Conservation (phyloP, 2,113 vertebrate genomes). For the Osmerus eperlanus region DNA sequence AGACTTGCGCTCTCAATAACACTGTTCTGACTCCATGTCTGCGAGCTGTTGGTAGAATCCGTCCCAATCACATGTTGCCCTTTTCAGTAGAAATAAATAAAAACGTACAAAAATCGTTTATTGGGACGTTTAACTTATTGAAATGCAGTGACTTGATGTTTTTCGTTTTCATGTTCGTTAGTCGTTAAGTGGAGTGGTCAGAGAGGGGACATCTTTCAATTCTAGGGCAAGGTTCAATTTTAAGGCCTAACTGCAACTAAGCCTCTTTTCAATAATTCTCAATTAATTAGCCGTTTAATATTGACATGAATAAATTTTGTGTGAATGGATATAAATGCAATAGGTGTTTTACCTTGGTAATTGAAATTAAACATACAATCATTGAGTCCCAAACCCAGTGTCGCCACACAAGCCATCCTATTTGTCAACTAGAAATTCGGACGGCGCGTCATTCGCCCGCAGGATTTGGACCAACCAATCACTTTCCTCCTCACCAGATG, state of each 20-base stretch:
- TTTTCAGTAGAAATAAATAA: not conserved
- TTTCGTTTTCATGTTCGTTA: not conserved
- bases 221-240: conserved; percentile 32
- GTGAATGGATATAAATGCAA: conserved; percentile 59
- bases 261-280: conserved; percentile 62
- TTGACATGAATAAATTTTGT: conserved; percentile 65
- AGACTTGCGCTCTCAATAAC: not conserved
- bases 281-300: conserved; percentile 67
- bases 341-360: conserved; percentile 59
- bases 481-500: conserved; percentile 18
- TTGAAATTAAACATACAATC: conserved; percentile 73
- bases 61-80: not conserved
- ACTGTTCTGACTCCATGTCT: too few relatives aligned
- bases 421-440: conserved; percentile 52
- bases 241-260: conserved; percentile 54
- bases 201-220: conserved; percentile 10
- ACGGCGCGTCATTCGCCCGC: conserved; percentile 53
- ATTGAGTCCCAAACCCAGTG: conserved; percentile 34
- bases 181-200: conserved; percentile 4
- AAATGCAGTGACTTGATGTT: not conserved
- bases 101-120: not conserved
- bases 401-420: conserved; percentile 30
- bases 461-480: conserved; percentile 63
- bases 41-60: too few relatives aligned
- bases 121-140: not conserved